A percentile compares a stretch with the other conserved stretches of the same genome.
phyloP scores from a whole-genome alignment of 2,888 invertebrate species.

The Seladonia tumulorum region DNA sequence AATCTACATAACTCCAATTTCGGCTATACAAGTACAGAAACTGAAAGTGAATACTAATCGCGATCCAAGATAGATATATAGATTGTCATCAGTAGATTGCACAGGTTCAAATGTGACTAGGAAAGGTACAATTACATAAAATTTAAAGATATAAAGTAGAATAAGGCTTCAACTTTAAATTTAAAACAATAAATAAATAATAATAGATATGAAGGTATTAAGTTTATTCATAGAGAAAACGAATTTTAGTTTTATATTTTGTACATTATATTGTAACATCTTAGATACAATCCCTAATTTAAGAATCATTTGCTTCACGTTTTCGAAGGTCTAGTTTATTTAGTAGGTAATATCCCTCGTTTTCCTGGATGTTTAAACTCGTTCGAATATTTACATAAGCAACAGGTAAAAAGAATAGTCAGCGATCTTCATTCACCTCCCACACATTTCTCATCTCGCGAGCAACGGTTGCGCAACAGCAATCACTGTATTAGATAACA shows the following conservation, averaged over 20 bases:
- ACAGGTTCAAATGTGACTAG: not conserved
- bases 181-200: too few relatives aligned
- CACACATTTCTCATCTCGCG: slow-evolving; percentile 4
- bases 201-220: not conserved
- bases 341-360: not conserved
- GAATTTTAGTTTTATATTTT: too few relatives aligned
- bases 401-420: not conserved
- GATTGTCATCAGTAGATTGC: not conserved
- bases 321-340: too few relatives aligned
- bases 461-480: slow-evolving; percentile 13
- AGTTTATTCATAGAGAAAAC: too few relatives aligned
- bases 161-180: too few relatives aligned
- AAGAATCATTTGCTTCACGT: too few relatives aligned
- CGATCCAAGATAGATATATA: not conserved
- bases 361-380: not conserved
- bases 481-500: slow-evolving; percentile 38
- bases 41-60: not conserved
- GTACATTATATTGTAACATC: too few relatives aligned
- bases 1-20: not conserved
- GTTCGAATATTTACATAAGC: not conserved
- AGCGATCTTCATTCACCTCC: not conserved
- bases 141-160: too few relatives aligned
- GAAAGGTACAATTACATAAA: not conserved
- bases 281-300: too few relatives aligned
- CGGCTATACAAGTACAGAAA: not conserved